Percentiles rank a stretch among this genome's conserved stretches.
phyloP scores from a whole-genome alignment of 2,888 invertebrate species.

The Cheiracanthium punctorium region DNA sequence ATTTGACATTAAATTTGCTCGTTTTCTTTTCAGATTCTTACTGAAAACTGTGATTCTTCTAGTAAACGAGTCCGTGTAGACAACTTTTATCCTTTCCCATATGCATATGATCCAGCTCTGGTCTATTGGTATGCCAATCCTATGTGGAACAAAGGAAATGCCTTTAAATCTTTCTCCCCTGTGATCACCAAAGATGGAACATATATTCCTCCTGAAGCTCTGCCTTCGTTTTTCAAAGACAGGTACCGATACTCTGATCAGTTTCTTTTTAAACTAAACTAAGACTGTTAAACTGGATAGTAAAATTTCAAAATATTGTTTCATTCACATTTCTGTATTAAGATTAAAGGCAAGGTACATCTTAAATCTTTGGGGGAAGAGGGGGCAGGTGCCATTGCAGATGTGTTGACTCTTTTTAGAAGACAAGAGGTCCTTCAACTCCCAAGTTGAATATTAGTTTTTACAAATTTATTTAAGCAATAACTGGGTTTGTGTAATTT shows the following conservation, averaged over 20 bases:
- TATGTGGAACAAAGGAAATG: slow-evolving; percentile 51
- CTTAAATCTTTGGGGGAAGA: no score
- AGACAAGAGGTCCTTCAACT: no score
- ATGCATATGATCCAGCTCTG: slow-evolving; percentile 48
- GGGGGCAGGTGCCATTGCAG: no score
- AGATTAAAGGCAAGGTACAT: no score
- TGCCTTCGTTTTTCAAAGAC: slow-evolving; percentile 30
- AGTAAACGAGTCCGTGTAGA: slow-evolving; percentile 47
- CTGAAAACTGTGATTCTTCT: slow-evolving; percentile 56
- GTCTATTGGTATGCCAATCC: slow-evolving; percentile 52
- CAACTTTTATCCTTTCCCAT: slow-evolving; percentile 38
- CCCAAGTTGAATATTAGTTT: no score
- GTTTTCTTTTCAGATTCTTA: slow-evolving; percentile 42
- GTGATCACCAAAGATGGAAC: slow-evolving; percentile 68
- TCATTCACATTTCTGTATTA: no score
- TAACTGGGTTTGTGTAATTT: no score
- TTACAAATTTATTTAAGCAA: no score
- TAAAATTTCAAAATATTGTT: no score
- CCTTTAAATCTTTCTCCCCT: slow-evolving; percentile 59
- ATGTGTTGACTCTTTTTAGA: no score
- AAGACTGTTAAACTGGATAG: no score
- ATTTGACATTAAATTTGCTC: neutral
- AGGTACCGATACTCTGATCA: neutral
- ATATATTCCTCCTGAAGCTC: slow-evolving; percentile 57
- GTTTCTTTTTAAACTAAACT: no score